phyloP scores from a whole-genome alignment of 1,140 invertebrate genomes.

The Solenopsis invicta region DNA sequence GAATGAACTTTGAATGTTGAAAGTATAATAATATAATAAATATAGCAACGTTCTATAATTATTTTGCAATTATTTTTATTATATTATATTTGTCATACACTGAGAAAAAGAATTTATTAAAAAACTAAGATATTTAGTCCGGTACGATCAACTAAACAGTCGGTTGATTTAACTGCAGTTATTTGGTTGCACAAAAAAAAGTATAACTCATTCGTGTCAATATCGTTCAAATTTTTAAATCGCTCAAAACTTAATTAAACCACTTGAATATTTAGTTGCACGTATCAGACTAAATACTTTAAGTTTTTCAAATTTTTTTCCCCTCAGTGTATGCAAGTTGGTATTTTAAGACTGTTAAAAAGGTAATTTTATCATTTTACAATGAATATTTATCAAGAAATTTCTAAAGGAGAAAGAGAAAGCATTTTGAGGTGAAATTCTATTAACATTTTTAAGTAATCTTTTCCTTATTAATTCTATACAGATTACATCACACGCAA shows the following conservation, averaged over 20 bases:
- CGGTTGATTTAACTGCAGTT: no score
- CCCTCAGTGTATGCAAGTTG: neutral
- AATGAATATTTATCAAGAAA: neutral
- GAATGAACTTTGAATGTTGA: neutral
- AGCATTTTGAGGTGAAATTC: neutral
- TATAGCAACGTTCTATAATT: neutral
- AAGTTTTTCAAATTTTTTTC: no score
- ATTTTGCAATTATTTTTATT: neutral
- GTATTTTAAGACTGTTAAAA: neutral
- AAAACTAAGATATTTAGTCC: no score
- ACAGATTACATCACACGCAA: neutral
- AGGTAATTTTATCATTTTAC: neutral
- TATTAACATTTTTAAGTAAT: constrained; percentile 15
- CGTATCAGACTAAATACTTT: no score
- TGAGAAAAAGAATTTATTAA: no score
- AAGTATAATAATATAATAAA: neutral
- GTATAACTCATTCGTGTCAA: no score
- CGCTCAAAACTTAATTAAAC: no score
- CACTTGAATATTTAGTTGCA: no score
- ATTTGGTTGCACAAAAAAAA: no score
- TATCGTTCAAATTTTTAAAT: no score
- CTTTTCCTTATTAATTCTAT: neutral
- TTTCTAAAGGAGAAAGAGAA: neutral
- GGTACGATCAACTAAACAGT: no score
- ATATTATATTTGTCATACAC: no score